Evolutionary conservation across 2,888 invertebrate species (phyloP), one percentile per base, ranked within the genome.

Genomic region (Erebia aethiops): DNA sequence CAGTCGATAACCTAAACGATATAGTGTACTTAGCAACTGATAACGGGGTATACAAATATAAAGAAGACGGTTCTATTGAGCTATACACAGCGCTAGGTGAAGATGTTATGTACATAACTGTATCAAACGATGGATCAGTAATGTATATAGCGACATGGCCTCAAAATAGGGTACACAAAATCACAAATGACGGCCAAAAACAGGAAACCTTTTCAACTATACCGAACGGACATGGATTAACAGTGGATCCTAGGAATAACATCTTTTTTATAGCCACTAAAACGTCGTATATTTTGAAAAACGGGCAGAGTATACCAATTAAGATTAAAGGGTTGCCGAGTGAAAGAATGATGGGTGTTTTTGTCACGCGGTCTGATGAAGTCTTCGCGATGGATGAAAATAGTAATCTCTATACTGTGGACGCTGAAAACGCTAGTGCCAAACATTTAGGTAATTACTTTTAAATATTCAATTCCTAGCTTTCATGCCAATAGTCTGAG

Each of bases 81-180:
- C 74, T 87, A 0, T 90, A 84, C 46, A 81, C 90, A 10, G 92
- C 89, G 74, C 77, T 87, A 41, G 90, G 90, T 2, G 91, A 92
- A 82, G 92, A 93, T 71, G 89, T 93, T 0, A 93, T 93, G 92
- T 93, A 92, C 70, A 78, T 89, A 10, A 87, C 92, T 0, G 84
- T 89, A 0, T 85, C 82, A 0, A 86, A 79, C 41, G 90, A 92
- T 70, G 92, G 92, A 0, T 73, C 71, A 0, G 77, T 81, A 0
- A 88, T 92, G 87, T 93, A 88, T 13, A 87, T 91, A 69, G 92
- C 92, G 0, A 93, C 93, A 0, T 93, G 91, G 91, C 93, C 93
- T 0, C 92, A 92, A 54, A 92, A 93, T 71, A 78, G 91, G 13
- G 93, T 93, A 0, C 88, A 88, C 16, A 89, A 84, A 69, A 86